Evolutionary conservation across 35 echinoderm and acorn worm genomes (phyloP), one percentile per base, ranked within the genome.

Genomic region (Holothuria glaberrima): DNA sequence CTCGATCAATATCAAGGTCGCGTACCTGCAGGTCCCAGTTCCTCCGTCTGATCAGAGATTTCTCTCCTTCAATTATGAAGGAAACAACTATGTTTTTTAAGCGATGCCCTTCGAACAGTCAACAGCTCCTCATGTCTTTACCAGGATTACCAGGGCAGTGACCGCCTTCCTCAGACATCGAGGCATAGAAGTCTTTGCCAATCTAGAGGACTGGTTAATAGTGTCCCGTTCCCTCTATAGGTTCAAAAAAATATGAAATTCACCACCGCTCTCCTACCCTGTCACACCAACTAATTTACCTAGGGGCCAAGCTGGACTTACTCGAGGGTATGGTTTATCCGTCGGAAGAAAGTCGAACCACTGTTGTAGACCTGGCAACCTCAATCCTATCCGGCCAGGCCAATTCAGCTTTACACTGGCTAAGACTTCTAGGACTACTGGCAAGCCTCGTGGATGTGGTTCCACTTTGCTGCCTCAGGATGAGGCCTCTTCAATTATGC

Each of bases 391-490:
- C 62, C 12, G 28, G 28, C 7, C 0, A 9, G 17, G 6, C 28
- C 28, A 1, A 9, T 7, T 9, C 62, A 24, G 21, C 62, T 7
- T 27, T 12, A 7, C 28, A 28, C 6, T 77, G 48, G 69, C 54
- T 82, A 57, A 59, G 22, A 19, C 20, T 90, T 2, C 58, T 81
- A 17, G 58, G 54, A 9, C 59, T 81, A 0, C 73, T 90, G 56
- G 89, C 72, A 36, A 79, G 75, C 59, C 25, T 82, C 22, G 89
- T 82, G 35, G 89, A 79, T 22, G n/a, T 82, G 6, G 9, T 80
- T 7, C 76, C 57, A 14, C n/a, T 24, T 12, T 82, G 73, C 58
- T 31, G 54, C 22, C 46, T 82, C 0, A 35, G 30, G 9, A 62
- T 82, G 56, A 20, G 89, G 6, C 73, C 72, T 1, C 16, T 82